Percentiles rank a stretch among this genome's conserved stretches.
Evolutionary conservation across 2,113 vertebrate species (phyloP).

Genomic region (Lepus timidus): DNA sequence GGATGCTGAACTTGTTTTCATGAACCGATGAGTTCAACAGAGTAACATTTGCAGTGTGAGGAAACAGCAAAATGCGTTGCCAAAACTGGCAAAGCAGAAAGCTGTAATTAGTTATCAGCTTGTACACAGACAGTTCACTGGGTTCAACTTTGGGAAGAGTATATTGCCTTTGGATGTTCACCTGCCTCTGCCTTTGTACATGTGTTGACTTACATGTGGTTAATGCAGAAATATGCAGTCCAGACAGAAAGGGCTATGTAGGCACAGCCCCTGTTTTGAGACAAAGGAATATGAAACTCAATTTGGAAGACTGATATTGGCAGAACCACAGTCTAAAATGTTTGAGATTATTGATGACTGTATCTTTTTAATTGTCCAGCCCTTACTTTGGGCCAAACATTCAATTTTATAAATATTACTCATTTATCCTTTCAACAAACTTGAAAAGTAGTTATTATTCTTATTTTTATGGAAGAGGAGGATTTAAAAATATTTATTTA

Average conservation of each 20-base stretch:
- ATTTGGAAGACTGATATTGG: not conserved
- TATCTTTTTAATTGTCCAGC: not conserved
- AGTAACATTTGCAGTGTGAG: slow-evolving; percentile 68
- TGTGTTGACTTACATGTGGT: not conserved
- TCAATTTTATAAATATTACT: not conserved
- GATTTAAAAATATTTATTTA: too few relatives aligned
- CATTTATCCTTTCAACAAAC: not conserved
- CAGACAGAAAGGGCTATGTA: too few relatives aligned
- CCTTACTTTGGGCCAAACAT: not conserved
- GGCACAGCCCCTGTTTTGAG: not conserved
- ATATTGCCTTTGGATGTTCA: not conserved
- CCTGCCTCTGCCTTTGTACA: not conserved
- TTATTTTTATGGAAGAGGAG: not conserved
- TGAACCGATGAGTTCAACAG: slow-evolving; percentile 71
- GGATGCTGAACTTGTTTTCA: slow-evolving; percentile 75
- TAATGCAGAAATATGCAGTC: not conserved
- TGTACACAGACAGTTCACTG: not conserved
- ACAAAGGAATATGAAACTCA: not conserved
- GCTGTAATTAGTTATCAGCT: not conserved
- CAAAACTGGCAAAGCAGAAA: not conserved
- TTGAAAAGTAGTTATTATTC: not conserved
- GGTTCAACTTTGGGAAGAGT: not conserved
- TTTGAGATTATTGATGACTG: not conserved
- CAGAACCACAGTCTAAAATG: not conserved
- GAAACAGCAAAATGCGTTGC: not conserved